phyloP scores from a whole-genome alignment of 2,888 invertebrate genomes.

The Euplagia quadripunctaria region DNA sequence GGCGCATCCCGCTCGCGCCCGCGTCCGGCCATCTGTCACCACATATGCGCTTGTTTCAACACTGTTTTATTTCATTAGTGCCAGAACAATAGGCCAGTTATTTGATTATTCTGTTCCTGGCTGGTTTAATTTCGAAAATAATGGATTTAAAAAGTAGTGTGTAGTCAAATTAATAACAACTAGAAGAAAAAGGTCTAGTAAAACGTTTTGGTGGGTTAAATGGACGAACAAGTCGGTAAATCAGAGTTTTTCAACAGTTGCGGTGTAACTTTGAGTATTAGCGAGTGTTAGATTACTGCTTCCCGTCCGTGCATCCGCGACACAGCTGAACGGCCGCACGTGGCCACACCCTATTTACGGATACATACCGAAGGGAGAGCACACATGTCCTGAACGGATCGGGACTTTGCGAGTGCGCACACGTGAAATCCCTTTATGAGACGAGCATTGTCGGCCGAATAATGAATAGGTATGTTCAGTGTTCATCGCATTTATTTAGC shows the following conservation, averaged over 20 bases:
- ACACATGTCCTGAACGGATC: conserved; percentile 87
- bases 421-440: conserved; percentile 87
- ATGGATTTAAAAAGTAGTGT: neutral
- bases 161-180: neutral
- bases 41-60: conserved; percentile 82
- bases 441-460: conserved; percentile 83
- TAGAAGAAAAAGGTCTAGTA: too few species aligned
- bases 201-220: too few species aligned
- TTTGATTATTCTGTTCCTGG: conserved; percentile 48
- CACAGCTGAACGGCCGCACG: conserved; percentile 86
- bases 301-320: conserved; percentile 85
- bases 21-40: conserved; percentile 86
- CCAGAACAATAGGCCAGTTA: conserved; percentile 73
- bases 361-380: conserved; percentile 84
- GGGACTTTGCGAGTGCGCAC: conserved; percentile 84
- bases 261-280: conserved; percentile 71
- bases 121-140: conserved; percentile 12
- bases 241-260: conserved; percentile 52
- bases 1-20: conserved; percentile 72
- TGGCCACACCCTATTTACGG: conserved; percentile 87
- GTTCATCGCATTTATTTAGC: conserved; percentile 85
- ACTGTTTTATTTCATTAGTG: conserved; percentile 84
- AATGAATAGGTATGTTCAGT: conserved; percentile 84
- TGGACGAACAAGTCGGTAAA: neutral
- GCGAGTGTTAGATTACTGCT: conserved; percentile 84